Base-by-base conservation (phyloP, 37 sponge, comb jelly and placozoan species). In the Aplysina aerophoba region DNA sequence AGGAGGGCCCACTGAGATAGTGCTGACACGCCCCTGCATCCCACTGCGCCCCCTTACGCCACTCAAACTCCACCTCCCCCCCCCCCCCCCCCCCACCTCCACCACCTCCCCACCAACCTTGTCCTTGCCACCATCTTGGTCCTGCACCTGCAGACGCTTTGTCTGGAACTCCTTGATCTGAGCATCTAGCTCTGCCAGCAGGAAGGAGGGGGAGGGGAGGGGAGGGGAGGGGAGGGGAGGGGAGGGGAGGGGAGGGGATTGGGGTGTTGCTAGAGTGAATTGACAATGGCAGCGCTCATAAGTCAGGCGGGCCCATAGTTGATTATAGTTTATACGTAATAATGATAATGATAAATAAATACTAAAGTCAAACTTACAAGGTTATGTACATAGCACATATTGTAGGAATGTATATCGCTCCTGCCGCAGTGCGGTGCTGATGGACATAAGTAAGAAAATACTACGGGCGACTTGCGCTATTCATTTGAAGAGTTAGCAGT, bases 161-260 rank as follows among this genome's bases (percentile, higher is more conserved):
- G 87, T 87, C 72, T 94, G 95, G 17, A 91, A 73, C 41, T 90
- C 88, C 72, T 86, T 80, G 20, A 94, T 87, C 63, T 91, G 91
- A 15, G 80, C 79, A 31, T 94, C 95, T 21, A 94, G 88, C 24
- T 94, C 95, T 94, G 83, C 33, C 0, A 12, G 69, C 4, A 33
- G 33, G 57, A 2, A 33, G 27, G 33, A 58, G 66, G 34, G 68
- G 44, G 8, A 27, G n/a, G 44, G 79, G 41, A 19, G 79, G 30
- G n/a, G 11, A 8, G 54, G 40, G 30, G 54, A 55, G 40, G 79
- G 79, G 36, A 78, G 55, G 36, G 79, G 27, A n/a, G 79, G 79
- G 54, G 55, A 20, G 36, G 79, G 40, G 36, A 25, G 79, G 40
- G 27, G 79, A 53, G 55, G 73, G 36, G 79, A 78, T n/a, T n/a